Base-by-base conservation (phyloP, 2,888 invertebrate genomes). In the Aromia moschata region DNA sequence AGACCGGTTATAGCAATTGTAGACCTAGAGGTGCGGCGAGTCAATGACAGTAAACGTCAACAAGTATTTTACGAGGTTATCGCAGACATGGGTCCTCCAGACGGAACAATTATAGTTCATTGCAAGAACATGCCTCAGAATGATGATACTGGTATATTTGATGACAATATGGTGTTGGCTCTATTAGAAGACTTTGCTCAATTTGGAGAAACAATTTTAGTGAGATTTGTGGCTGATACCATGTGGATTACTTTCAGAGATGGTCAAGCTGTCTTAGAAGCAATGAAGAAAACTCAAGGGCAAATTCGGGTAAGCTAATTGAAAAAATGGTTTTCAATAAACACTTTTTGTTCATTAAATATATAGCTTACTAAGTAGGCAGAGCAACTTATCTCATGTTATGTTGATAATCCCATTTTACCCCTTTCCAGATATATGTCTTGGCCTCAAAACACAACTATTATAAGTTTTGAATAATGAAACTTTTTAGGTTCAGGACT, bases 211-310 rank as follows among this genome's bases (percentile, higher is more conserved):
- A 93, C 95, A 0, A 92, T 96, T 44, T 84, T 97, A 41, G 93
- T 96, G 2, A 87, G 96, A 64, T 96, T 96, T 80, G 91, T 96
- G 11, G 93, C 90, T 16, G 92, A 89, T 59, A 90, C 92, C 11
- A 89, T 98, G 83, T 94, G 94, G 89, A 88, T 98, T 17, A 95
- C 96, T 5, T 96, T 97, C 78, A 87, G 93, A 69, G 93, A 94
- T 74, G 96, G 97, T 0, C 90, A 92, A 75, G 89, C 91, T 67
- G 97, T 97, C 2, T 79, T 98, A 15, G 88, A 89, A 58, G 93
- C 93, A 1, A 61, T 75, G 64, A 72, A 70, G 57, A 75, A 75
- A 58, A 77, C 75, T 1, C 68, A 70, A 33, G 76, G 76, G 14
- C 53, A 60, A 20, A 46, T 72, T 45, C 53, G 45, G 41, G 72